Conservation (phyloP, 2,113 vertebrate genomes). For the Orthonyx spaldingii region DNA sequence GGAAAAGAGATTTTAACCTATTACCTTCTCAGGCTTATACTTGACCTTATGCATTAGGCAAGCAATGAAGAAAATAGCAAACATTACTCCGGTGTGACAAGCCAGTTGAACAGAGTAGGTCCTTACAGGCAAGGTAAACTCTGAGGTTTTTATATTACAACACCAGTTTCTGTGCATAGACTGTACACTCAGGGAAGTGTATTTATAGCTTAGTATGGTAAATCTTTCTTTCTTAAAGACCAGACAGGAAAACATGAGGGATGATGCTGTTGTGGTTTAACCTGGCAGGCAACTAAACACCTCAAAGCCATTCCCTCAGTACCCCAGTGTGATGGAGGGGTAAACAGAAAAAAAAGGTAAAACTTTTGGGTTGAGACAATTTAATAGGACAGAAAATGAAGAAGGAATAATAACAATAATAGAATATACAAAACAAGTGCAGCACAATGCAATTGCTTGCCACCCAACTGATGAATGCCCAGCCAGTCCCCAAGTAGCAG, state of each 20-base stretch:
- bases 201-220: conserved; percentile 3
- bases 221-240: conserved; percentile 20
- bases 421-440: background rate
- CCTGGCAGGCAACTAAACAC: background rate
- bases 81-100: background rate
- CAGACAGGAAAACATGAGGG: background rate
- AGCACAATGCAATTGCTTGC: background rate
- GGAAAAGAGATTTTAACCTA: background rate
- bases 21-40: background rate
- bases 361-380: background rate
- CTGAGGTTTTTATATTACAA: background rate
- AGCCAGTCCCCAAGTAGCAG: background rate
- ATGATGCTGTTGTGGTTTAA: background rate
- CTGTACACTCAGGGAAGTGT: background rate
- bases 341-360: background rate
- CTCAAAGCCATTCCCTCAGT: background rate
- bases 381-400: background rate
- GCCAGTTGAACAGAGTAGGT: background rate
- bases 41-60: background rate
- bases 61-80: background rate
- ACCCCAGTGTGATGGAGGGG: background rate
- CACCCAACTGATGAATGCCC: background rate
- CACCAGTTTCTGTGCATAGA: background rate
- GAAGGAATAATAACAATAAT: background rate
- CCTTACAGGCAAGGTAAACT: conserved; percentile 22